Evolutionary conservation across 2,888 invertebrate genomes (phyloP).

Genomic region (Protula sp.): DNA sequence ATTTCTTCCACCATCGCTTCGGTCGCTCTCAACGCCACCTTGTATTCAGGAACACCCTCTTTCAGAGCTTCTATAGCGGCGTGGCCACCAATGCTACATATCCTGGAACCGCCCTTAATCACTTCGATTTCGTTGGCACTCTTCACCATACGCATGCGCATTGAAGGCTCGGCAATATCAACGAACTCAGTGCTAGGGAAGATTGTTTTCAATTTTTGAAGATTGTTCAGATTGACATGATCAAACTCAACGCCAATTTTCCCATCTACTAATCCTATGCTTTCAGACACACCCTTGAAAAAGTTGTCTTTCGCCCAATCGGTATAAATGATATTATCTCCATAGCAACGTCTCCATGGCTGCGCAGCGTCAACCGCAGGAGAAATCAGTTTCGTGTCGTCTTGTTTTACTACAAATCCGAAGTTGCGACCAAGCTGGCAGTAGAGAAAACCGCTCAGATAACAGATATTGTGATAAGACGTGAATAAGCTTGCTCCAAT

Average conservation of each 20-base stretch:
- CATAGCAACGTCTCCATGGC: slow-evolving; percentile 13
- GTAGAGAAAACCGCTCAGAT: slow-evolving; percentile 17
- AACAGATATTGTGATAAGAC: slow-evolving; percentile 19
- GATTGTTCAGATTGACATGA: slow-evolving; percentile 13
- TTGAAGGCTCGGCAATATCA: slow-evolving; percentile 13
- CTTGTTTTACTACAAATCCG: slow-evolving; percentile 12
- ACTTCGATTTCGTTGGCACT: slow-evolving; percentile 9
- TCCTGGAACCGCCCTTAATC: slow-evolving; percentile 12
- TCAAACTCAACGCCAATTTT: slow-evolving; percentile 17
- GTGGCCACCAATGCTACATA: slow-evolving; percentile 12
- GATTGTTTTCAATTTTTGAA: slow-evolving; percentile 5
- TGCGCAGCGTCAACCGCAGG: slow-evolving; percentile 17
- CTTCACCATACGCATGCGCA: slow-evolving; percentile 14
- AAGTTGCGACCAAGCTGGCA: slow-evolving; percentile 13
- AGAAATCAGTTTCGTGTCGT: neutral
- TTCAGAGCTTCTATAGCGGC: slow-evolving; percentile 10
- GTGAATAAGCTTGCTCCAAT: slow-evolving; percentile 11
- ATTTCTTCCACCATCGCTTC: slow-evolving; percentile 16
- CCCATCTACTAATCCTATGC: neutral
- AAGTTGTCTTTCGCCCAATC: slow-evolving; percentile 20
- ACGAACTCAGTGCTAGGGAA: neutral
- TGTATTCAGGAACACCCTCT: slow-evolving; percentile 15
- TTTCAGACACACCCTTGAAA: slow-evolving; percentile 9
- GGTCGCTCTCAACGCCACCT: slow-evolving; percentile 15
- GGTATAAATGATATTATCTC: slow-evolving; percentile 17